Conservation (phyloP, 2,797 vertebrate genomes). For the Micrastur ruficollis region DNA sequence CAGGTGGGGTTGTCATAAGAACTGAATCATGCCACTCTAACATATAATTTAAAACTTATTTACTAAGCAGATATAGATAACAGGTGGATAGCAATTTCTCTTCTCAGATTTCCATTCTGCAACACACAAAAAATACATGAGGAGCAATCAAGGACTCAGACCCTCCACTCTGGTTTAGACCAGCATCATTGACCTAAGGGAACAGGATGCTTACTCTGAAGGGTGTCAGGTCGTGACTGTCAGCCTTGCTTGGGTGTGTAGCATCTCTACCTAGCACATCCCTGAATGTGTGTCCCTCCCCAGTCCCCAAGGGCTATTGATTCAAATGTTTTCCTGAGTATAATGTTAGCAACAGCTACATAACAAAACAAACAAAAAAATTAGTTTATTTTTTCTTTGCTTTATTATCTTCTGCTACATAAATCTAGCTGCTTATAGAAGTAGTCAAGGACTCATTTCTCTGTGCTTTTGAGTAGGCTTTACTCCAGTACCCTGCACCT, state of each 20-base stretch:
- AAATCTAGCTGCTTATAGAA: background rate
- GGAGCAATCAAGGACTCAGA: background rate
- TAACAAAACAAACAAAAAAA: background rate
- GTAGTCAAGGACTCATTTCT: background rate
- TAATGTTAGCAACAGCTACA: background rate
- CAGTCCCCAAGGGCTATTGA: background rate
- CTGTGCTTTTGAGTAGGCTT: background rate
- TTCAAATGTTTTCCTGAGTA: background rate
- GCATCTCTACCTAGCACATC: background rate
- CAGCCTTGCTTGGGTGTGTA: background rate
- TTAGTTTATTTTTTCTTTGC: background rate
- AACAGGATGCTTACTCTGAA: background rate
- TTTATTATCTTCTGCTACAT: background rate
- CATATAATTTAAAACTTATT: background rate
- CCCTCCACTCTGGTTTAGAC: background rate
- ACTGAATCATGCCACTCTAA: background rate
- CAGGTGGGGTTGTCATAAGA: background rate
- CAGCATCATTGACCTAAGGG: background rate
- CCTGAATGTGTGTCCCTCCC: background rate
- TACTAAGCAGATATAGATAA: background rate
- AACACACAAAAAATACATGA: background rate
- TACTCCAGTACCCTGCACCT: background rate
- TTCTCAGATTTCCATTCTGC: background rate
- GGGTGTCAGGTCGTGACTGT: background rate
- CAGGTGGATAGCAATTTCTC: background rate